Conservation (phyloP, 2,888 invertebrate genomes). For the Chalcosyrphus nemorum region DNA sequence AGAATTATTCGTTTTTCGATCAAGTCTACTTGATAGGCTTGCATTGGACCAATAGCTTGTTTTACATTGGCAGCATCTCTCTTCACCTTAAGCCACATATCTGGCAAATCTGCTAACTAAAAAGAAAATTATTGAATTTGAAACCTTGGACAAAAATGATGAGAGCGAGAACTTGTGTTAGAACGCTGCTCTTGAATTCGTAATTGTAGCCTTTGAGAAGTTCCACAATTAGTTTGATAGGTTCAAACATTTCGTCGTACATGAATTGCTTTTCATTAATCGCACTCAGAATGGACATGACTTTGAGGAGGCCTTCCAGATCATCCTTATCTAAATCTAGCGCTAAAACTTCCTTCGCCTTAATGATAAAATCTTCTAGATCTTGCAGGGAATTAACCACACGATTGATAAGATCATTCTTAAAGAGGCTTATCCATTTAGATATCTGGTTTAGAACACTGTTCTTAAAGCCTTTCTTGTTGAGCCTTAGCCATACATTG, state of each 20-base stretch:
- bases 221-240: conserved; percentile 92
- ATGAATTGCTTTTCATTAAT: conserved; percentile 90
- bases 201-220: conserved; percentile 93
- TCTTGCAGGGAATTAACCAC: conserved; percentile 86
- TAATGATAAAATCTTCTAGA: conserved; percentile 89
- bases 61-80: conserved; percentile 92
- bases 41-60: conserved; percentile 93
- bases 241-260: conserved; percentile 95
- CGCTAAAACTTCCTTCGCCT: conserved; percentile 88
- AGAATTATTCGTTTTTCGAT: conserved; percentile 91
- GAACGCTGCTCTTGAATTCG: conserved; percentile 90
- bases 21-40: conserved; percentile 93
- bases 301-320: conserved; percentile 90
- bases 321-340: conserved; percentile 91
- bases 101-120: conserved; percentile 90
- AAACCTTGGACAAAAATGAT: background rate
- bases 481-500: conserved; percentile 90
- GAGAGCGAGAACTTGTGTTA: conserved; percentile 85
- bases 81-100: conserved; percentile 93
- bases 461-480: conserved; percentile 90
- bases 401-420: conserved; percentile 91
- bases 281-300: conserved; percentile 91
- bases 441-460: conserved; percentile 91
- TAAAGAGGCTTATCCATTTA: conserved; percentile 94
- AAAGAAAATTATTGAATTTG: background rate